Evolutionary conservation across 2,113 vertebrate genomes (phyloP), one percentile per base, ranked within the genome.

Genomic region (Pterocles burchelli): DNA sequence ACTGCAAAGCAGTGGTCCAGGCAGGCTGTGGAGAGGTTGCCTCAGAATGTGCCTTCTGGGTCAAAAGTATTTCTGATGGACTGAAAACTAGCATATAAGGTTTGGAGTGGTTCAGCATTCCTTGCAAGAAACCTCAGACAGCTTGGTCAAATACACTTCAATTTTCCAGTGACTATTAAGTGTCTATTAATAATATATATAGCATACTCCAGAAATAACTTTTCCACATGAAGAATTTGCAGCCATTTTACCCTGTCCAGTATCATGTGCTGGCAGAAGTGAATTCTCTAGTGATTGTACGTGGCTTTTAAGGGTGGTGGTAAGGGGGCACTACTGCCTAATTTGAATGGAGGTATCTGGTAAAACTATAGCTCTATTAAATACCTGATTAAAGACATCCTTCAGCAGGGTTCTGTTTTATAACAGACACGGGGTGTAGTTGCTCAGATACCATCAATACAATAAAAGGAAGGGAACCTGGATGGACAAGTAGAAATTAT

Each of bases 11-110:
- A 43, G 79, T 0, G 0, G n/a, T 9, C 28, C 18, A 48, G 38
- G 33, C 77, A 89, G n/a, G 46, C 28, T 26, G 22, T 20, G 51
- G 11, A 11, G 14, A 63, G 25, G 26, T 5, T 36, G 33, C 58
- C 8, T 58, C 25, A 14, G 7, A 3, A 1, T 0, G 5, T 31
- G 29, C 43, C 61, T 65, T 78, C 43, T 0, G 9, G 55, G 43
- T 52, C 77, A 43, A 29, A 59, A 74, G 66, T 20, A 24, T 24
- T 54, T 38, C 62, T 26, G 12, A 17, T 29, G 16, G 38, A 13
- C 41, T 13, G 33, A 16, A 65, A 54, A 65, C 19, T 7, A 49
- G 20, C 31, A 74, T 72, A 5, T 36, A 38, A 31, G 16, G n/a
- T 58, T 49, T 31, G 45, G 67, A 54, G 61, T 33, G 9, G 51